Evolutionary conservation across 2,113 vertebrate species (phyloP), one percentile per base, ranked within the genome.

Genomic region (Electrona antarctica): DNA sequence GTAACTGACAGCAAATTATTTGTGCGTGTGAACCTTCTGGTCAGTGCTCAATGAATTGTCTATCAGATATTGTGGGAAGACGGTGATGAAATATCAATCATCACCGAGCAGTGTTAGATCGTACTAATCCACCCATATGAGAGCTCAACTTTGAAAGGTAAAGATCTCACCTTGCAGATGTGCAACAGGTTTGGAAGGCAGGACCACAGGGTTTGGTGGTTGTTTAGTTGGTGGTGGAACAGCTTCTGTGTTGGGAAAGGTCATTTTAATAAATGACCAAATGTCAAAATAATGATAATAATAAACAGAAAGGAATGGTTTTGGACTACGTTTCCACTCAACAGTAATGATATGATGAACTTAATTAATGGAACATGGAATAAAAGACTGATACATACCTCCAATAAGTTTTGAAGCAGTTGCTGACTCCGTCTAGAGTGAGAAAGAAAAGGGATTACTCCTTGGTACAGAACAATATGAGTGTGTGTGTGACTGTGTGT

Each of bases 181-280:
- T 29, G 92, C 92, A 12, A 87, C 63, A 7, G 93, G 92, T 85
- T 90, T 94, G 60, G 89, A 83, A 2, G 87, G 91, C 63, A 2
- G 63, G 48, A 79, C 1, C 0, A 1, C 1, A 1, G 29, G 9
- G 1, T 8, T 50, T 4, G 14, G n/a, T n/a, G 4, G 41, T 3
- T 55, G 1, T 14, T 8, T 47, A 14, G 41, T n/a, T 7, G 60
- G 1, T 15, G 41, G 1, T 21, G 55, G 0, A 3, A 6, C 0
- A 45, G 1, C 6, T 21, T 7, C 81, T 86, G 81, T 58, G 9
- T 21, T 51, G 47, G n/a, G 13, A 78, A 0, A 81, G 13, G 74
- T 21, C 21, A 21, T 21, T 21, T 21, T 21, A 21, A 21, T 21
- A 21, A 21, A 21, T 21, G 21, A 21, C 21, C 21, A 21, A 21